Conservation (phyloP, 2,888 invertebrate species). For the Euplexia lucipara region DNA sequence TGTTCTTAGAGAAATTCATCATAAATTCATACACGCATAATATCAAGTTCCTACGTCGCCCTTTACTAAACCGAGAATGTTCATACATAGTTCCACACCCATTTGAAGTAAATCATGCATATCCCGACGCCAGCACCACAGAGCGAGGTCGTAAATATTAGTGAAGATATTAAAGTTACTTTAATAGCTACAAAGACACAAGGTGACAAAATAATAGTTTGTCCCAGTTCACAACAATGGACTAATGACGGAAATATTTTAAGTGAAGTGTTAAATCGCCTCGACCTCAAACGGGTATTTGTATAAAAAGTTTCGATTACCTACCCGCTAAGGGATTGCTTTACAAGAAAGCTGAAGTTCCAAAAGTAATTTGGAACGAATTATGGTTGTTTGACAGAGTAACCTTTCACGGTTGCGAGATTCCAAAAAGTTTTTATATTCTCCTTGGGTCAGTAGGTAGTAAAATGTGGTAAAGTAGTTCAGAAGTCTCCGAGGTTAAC, state of each 20-base stretch:
- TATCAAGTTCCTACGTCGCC: conserved; percentile 26
- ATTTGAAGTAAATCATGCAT: conserved; percentile 63
- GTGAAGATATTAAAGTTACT: conserved; percentile 59
- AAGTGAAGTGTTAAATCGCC: conserved; percentile 40
- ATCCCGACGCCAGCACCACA: conserved; percentile 64
- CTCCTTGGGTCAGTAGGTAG: conserved; percentile 30
- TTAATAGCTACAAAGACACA: conserved; percentile 61
- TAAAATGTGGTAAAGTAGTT: conserved; percentile 50
- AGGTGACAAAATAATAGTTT: conserved; percentile 65
- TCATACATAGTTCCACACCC: conserved; percentile 21
- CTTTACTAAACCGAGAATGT: conserved; percentile 29
- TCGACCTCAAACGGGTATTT: conserved; percentile 34
- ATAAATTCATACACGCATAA: conserved; percentile 43
- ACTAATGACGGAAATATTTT: conserved; percentile 54
- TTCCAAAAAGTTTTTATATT: conserved; percentile 48
- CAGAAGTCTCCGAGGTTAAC: conserved; percentile 42
- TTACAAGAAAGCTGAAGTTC: conserved; percentile 32
- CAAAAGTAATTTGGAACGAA: conserved; percentile 54
- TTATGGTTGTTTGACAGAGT: conserved; percentile 32
- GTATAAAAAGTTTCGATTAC: conserved; percentile 47
- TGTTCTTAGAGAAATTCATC: conserved; percentile 43
- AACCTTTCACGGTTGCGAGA: conserved; percentile 39
- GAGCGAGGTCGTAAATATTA: conserved; percentile 74
- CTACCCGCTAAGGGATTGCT: conserved; percentile 24
- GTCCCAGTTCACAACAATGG: conserved; percentile 63